Conservation (phyloP, 2,797 vertebrate species). For the Crocidura indochinensis region DNA sequence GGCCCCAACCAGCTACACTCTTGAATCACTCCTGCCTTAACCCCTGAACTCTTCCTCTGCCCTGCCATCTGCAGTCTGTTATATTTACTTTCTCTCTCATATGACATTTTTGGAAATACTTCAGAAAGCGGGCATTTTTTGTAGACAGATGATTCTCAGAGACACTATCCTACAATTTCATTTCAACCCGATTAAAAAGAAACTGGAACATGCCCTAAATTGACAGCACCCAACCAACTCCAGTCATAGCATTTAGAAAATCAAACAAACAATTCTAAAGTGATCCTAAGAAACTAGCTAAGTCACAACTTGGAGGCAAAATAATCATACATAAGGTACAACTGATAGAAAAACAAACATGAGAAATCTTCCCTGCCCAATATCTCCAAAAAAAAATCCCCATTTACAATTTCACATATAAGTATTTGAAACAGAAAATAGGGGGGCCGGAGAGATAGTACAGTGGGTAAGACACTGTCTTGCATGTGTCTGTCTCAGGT, state of each 20-base stretch:
- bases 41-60: too few relatives aligned
- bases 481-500: too few relatives aligned
- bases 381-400: not conserved
- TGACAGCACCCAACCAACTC: not conserved
- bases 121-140: slow-evolving; percentile 3
- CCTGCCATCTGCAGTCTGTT: too few relatives aligned
- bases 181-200: slow-evolving; percentile 5
- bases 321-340: not conserved
- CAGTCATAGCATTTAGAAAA: not conserved
- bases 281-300: not conserved
- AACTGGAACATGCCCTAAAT: not conserved
- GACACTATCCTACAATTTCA: not conserved
- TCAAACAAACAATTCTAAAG: not conserved
- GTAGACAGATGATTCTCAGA: not conserved
- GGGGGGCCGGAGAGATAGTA: too few relatives aligned
- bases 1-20: too few relatives aligned
- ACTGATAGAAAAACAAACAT: slow-evolving; percentile 31
- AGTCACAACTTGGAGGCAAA: not conserved
- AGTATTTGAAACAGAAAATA: not conserved
- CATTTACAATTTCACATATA: not conserved
- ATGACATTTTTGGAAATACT: not conserved
- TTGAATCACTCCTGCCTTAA: too few relatives aligned
- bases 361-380: not conserved
- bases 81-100: not conserved
- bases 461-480: too few relatives aligned